Percentiles rank a stretch among this genome's conserved stretches.
phyloP scores from a whole-genome alignment of 2,113 vertebrate genomes.

The Eclectus roratus region DNA sequence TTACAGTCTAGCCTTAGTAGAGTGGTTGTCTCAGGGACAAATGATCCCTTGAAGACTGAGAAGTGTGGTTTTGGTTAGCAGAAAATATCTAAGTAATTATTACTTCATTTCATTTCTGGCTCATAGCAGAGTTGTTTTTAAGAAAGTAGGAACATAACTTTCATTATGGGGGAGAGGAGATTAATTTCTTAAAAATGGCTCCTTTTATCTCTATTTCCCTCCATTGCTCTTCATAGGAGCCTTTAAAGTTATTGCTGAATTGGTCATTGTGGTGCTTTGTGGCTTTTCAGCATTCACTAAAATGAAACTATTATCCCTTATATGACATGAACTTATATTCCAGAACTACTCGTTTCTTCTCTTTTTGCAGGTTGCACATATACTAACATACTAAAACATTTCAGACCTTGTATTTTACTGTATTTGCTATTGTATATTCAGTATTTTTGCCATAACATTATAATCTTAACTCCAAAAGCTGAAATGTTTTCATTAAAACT shows the following conservation, averaged over 20 bases:
- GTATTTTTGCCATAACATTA: neutral
- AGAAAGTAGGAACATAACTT: neutral
- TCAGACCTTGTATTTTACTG: neutral
- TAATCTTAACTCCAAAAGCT: neutral
- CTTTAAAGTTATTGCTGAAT: neutral
- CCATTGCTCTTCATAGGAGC: neutral
- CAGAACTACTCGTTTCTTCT: neutral
- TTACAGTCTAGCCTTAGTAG: neutral
- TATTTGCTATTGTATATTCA: neutral
- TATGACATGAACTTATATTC: neutral
- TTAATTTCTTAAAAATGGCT: conserved; percentile 6
- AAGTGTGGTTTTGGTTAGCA: conserved; percentile 55
- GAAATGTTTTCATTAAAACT: neutral
- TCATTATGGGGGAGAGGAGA: neutral
- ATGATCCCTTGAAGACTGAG: conserved; percentile 34
- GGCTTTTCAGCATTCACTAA: neutral
- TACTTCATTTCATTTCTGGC: conserved; percentile 1
- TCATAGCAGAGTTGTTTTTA: neutral
- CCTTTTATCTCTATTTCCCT: conserved; percentile 11
- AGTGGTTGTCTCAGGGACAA: conserved; percentile 17
- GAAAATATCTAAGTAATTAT: conserved; percentile 14
- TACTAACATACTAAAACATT: neutral
- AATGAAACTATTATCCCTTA: neutral
- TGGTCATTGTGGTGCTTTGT: neutral
- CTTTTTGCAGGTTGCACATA: neutral